phyloP scores from a whole-genome alignment of 2,888 invertebrate species.

The Molanna angustata region DNA sequence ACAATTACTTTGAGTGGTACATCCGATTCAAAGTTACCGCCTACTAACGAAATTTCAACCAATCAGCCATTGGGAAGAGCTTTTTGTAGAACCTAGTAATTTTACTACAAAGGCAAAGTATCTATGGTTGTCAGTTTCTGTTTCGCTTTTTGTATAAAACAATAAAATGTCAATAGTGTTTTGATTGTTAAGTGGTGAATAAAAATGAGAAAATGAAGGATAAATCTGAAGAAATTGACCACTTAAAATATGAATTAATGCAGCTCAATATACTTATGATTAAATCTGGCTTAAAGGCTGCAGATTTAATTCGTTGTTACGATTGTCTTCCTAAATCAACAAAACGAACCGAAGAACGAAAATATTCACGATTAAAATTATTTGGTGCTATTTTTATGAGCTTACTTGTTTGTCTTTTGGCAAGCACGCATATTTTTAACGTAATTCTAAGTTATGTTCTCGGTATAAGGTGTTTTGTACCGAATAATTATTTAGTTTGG shows the following conservation, averaged over 20 bases:
- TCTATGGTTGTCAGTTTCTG: no score
- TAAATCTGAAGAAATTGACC: conserved; percentile 6
- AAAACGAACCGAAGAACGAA: conserved; percentile 9
- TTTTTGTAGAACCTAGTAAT: no score
- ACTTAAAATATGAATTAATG: conserved; percentile 14
- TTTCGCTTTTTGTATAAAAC: no score
- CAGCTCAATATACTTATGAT: conserved; percentile 21
- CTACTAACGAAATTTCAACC: no score
- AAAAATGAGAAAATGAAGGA: conserved; percentile 15
- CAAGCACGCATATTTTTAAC: conserved; percentile 16
- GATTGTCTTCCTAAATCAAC: conserved; percentile 11
- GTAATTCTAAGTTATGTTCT: conserved; percentile 38
- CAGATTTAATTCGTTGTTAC: conserved; percentile 21
- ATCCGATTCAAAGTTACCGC: no score
- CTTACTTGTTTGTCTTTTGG: conserved; percentile 23
- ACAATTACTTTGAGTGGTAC: no score
- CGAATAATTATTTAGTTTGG: conserved; percentile 83
- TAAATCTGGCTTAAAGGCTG: conserved; percentile 16
- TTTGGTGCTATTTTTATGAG: conserved; percentile 24
- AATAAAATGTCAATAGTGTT: no score
- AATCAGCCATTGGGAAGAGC: no score
- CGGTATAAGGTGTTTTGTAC: conserved; percentile 71
- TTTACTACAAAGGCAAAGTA: no score
- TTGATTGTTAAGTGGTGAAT: no score
- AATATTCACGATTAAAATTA: conserved; percentile 16